Evolutionary conservation across 2,888 invertebrate species (phyloP).

Genomic region (Athrips mouffetella): DNA sequence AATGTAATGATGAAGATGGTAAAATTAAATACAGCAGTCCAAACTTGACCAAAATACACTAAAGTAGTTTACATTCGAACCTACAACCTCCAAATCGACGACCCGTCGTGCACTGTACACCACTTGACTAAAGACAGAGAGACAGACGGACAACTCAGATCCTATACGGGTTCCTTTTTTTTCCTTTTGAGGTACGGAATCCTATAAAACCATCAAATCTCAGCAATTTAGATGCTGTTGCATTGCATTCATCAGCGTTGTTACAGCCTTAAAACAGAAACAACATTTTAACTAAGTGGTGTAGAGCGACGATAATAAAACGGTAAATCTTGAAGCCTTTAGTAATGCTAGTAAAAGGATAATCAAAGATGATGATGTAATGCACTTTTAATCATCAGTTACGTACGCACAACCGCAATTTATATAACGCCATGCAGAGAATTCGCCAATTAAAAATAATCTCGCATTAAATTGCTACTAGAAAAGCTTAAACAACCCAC

Average conservation of each 20-base stretch:
- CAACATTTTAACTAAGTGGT: neutral
- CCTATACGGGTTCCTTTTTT: no score
- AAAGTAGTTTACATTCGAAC: no score
- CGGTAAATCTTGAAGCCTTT: neutral
- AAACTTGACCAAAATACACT: no score
- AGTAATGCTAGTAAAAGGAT: neutral
- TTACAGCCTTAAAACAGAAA: neutral
- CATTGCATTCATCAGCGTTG: neutral
- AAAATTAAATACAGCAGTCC: no score
- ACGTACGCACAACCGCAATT: constrained; percentile 1
- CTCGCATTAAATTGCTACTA: constrained; percentile 5
- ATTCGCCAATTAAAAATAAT: constrained; percentile 13
- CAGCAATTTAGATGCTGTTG: no score
- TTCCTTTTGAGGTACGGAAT: no score
- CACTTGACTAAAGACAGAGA: no score
- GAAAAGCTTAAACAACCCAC: constrained; percentile 16
- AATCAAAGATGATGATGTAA: constrained; percentile 7
- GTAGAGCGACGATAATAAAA: neutral
- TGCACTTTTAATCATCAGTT: constrained; percentile 4
- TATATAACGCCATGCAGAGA: constrained; percentile 9
- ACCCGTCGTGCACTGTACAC: no score
- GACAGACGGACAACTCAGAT: no score
- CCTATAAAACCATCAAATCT: no score
- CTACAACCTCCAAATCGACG: no score
- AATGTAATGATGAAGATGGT: no score